Conservation (phyloP, 2,797 vertebrate genomes). For the Galagoides demidoff region DNA sequence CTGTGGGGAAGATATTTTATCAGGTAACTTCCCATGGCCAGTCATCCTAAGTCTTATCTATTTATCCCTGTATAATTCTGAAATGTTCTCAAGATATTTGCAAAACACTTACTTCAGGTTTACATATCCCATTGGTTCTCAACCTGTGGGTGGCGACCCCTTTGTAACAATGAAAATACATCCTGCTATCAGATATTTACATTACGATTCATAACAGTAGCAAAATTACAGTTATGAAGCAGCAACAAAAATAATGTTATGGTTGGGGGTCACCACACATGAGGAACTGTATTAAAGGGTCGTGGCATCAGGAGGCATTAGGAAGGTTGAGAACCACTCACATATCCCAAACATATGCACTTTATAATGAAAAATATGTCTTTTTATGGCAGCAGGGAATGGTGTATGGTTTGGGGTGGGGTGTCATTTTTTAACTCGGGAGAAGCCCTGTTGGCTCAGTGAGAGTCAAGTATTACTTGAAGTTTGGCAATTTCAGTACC, state of each 20-base stretch:
- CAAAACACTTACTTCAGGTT: neutral
- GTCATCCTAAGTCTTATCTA: neutral
- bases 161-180: no score
- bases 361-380: neutral
- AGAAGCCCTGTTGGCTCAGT: neutral
- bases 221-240: no score
- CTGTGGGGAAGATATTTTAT: neutral
- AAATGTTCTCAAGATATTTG: neutral
- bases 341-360: neutral
- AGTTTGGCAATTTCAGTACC: neutral
- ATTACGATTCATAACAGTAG: no score
- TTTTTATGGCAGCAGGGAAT: neutral
- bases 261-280: no score
- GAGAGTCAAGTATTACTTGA: neutral
- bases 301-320: no score
- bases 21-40: neutral
- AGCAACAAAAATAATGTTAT: no score
- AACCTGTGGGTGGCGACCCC: no score
- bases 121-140: no score
- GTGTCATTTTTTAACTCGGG: neutral
- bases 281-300: no score
- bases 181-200: no score
- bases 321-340: no score
- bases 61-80: neutral
- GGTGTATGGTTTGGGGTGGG: neutral